Evolutionary conservation across 2,888 invertebrate genomes (phyloP), one percentile per base, ranked within the genome.

Genomic region (Epicampocera succincta): DNA sequence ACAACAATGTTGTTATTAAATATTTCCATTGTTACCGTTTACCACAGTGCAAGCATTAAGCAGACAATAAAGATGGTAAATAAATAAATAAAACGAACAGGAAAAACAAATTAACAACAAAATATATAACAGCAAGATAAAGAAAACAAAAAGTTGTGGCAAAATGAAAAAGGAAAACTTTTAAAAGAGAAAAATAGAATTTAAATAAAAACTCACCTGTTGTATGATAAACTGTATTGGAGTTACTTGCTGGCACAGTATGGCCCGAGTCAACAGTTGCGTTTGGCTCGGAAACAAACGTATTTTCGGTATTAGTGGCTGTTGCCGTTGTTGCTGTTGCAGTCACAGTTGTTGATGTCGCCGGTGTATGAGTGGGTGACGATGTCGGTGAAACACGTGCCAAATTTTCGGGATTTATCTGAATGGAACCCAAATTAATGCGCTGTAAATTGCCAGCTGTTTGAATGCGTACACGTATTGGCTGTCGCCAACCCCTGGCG

Each of bases 391-490:
- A 77, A 25, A 76, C 81, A 69, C 83, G 84, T 33, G 84, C 84
- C 80, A 86, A 81, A 84, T 86, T 87, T 68, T 85, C 85, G 58
- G 87, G 90, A 86, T 83, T 87, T 85, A 82, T 88, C 85, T 89
- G 88, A 65, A 90, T 88, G 63, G 90, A 88, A 80, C 88, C 90
- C 84, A 91, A 84, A 86, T 90, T 90, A 83, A 91, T 89, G 66
- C 90, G 89, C 80, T 90, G 90, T 86, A 91, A 85, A 80, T 90
- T 90, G 52, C 88, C 87, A 72, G 90, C 87, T 60, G 82, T 54
- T 76, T 88, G 88, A 69, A 87, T 87, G 73, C 86, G 88, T 48
- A 87, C 84, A 81, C 80, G 85, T 71, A 85, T 58, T 79, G 88
- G 83, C 80, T 88, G 85, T 84, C 87, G 48, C 89, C 89, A 84